Percentiles rank a stretch among this genome's conserved stretches.
These are phyloP conservation scores for Dinomys branickii DNA, from an alignment of 2,113 vertebrate genomes.

Conservation along the genomic window DNA sequence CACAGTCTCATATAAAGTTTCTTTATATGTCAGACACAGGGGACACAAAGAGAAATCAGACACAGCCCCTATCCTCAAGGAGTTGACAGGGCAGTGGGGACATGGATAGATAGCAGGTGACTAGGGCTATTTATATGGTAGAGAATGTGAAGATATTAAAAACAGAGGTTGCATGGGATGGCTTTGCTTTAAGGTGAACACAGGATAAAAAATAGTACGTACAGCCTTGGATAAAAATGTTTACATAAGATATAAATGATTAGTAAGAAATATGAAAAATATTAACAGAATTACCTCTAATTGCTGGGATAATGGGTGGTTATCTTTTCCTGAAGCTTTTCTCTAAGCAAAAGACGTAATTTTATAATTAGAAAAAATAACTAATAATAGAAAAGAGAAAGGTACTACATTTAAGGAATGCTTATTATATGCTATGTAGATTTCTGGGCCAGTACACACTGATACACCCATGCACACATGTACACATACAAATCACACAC, in stretches of 20 bases:
- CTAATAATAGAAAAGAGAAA: neutral
- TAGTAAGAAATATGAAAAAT: neutral
- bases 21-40: neutral
- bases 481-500: neutral
- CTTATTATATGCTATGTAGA: neutral
- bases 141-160: neutral
- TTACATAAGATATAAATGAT: neutral
- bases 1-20: constrained; percentile 4
- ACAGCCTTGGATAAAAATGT: neutral
- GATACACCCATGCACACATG: neutral
- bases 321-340: neutral
- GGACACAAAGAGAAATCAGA: neutral
- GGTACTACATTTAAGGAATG: neutral
- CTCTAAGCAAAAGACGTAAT: neutral
- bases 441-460: neutral
- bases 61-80: neutral
- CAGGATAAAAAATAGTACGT: neutral
- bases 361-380: constrained; percentile 54
- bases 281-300: neutral
- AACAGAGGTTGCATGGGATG: neutral
- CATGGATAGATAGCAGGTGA: neutral
- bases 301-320: neutral
- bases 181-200: constrained; percentile 41
- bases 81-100: neutral
- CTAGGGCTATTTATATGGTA: constrained; percentile 28